Evolutionary conservation across 1,140 invertebrate genomes (phyloP).

Genomic region (Subanguina moxae): DNA sequence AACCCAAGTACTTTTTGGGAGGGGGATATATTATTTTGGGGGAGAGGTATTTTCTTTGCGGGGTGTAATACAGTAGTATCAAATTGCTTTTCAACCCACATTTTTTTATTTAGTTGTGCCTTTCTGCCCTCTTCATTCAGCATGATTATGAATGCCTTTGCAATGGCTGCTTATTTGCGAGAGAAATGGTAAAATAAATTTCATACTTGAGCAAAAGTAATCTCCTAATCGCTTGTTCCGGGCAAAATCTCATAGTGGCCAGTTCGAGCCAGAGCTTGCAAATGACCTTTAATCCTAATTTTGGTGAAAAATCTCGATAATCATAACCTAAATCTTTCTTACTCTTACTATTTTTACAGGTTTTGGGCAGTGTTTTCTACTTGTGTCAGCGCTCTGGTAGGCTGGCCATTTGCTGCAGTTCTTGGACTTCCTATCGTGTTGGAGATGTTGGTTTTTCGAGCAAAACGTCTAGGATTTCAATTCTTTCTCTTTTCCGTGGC

Average conservation of each 20-base stretch:
- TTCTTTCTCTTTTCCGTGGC: slow-evolving; percentile 39
- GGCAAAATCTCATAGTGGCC: too few relatives aligned
- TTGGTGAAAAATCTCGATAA: too few relatives aligned
- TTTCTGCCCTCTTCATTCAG: slow-evolving; percentile 90
- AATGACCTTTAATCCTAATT: too few relatives aligned
- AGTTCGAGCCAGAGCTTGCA: too few relatives aligned
- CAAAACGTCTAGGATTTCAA: slow-evolving; percentile 63
- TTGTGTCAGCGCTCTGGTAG: slow-evolving; percentile 63
- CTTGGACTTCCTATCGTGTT: slow-evolving; percentile 82
- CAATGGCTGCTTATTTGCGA: slow-evolving; percentile 69
- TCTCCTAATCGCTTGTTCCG: too few relatives aligned
- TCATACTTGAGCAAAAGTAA: too few relatives aligned
- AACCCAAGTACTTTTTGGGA: too few relatives aligned
- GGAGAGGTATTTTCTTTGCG: too few relatives aligned
- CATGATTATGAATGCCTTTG: slow-evolving; percentile 79
- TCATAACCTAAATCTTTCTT: background rate
- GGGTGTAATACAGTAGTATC: too few relatives aligned
- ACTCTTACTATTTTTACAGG: slow-evolving; percentile 22
- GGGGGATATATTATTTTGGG: too few relatives aligned
- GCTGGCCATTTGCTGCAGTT: slow-evolving; percentile 86
- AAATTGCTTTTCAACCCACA: too few relatives aligned
- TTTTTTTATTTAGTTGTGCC: slow-evolving; percentile 65
- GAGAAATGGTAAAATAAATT: slow-evolving; percentile 40
- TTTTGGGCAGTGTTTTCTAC: slow-evolving; percentile 48
- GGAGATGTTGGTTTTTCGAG: slow-evolving; percentile 73